A percentile compares a stretch with the other conserved stretches of the same genome.
Evolutionary conservation across 2,888 invertebrate genomes (phyloP).

Genomic region (Tortrix viridana): DNA sequence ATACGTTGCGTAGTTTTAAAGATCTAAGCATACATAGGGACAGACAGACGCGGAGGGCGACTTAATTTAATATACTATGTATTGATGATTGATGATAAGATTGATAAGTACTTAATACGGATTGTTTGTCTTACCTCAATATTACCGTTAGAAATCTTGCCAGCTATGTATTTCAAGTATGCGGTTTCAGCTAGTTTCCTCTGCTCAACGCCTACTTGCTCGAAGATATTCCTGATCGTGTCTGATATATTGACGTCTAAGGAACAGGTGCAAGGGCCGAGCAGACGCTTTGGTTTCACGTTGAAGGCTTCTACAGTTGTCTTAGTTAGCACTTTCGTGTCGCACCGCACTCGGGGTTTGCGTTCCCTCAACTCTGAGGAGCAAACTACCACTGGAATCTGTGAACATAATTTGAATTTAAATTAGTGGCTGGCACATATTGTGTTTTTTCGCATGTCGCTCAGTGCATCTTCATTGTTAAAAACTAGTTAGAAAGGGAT

Average conservation of each 20-base stretch:
- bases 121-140: slow-evolving; percentile 59
- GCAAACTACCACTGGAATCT: slow-evolving; percentile 63
- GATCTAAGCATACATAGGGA: too few species aligned
- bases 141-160: slow-evolving; percentile 63
- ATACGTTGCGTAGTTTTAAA: too few species aligned
- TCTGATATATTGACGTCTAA: slow-evolving; percentile 71
- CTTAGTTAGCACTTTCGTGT: slow-evolving; percentile 62
- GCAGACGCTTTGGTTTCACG: slow-evolving; percentile 62
- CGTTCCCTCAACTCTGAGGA: slow-evolving; percentile 53
- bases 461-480: too few species aligned
- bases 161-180: slow-evolving; percentile 73
- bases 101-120: not conserved
- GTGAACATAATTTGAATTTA: slow-evolving; percentile 19
- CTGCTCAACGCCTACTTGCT: slow-evolving; percentile 74
- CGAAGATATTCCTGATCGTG: slow-evolving; percentile 74
- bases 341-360: slow-evolving; percentile 48
- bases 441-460: too few species aligned
- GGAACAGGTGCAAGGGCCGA: slow-evolving; percentile 74
- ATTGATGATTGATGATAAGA: not conserved
- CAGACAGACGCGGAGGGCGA: too few species aligned
- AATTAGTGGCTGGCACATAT: too few species aligned
- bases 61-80: too few species aligned
- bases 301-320: slow-evolving; percentile 71
- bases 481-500: too few species aligned
- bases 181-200: slow-evolving; percentile 68